A percentile compares a stretch with the other conserved stretches of the same genome.
Evolutionary conservation across 2,797 vertebrate species (phyloP).

Genomic region (Champsocephalus gunnari): DNA sequence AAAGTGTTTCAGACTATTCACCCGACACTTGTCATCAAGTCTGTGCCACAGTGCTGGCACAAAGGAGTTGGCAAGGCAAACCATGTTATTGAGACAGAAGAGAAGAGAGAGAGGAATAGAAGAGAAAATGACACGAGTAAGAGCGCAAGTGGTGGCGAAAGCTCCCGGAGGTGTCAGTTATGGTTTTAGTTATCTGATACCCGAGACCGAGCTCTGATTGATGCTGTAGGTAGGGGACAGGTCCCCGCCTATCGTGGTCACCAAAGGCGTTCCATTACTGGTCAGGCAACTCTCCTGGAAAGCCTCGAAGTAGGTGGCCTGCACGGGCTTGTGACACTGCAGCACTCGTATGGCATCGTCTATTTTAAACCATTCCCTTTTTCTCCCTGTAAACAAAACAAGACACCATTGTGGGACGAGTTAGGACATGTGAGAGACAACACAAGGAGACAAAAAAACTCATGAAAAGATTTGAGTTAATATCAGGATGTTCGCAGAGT

Average conservation of each 20-base stretch:
- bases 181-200: slow-evolving; percentile 97
- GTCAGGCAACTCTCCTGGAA: slow-evolving; percentile 93
- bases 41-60: slow-evolving; percentile 82
- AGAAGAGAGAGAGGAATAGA: slow-evolving; percentile 26
- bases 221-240: slow-evolving; percentile 90
- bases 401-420: slow-evolving; percentile 45
- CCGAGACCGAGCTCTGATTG: slow-evolving; percentile 92
- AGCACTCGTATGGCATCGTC: slow-evolving; percentile 96
- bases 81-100: slow-evolving; percentile 73
- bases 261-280: slow-evolving; percentile 95
- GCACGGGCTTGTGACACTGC: slow-evolving; percentile 97
- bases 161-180: slow-evolving; percentile 73
- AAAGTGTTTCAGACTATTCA: slow-evolving; percentile 85
- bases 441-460: background rate
- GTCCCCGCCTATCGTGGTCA: slow-evolving; percentile 88
- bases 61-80: slow-evolving; percentile 87
- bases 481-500: slow-evolving; percentile 11
- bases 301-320: slow-evolving; percentile 96
- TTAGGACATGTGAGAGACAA: slow-evolving; percentile 36
- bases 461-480: slow-evolving; percentile 20
- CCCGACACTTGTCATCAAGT: slow-evolving; percentile 83
- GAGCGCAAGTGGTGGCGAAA: slow-evolving; percentile 84
- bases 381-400: slow-evolving; percentile 89
- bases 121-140: slow-evolving; percentile 77
- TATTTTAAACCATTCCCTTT: slow-evolving; percentile 99